Evolutionary conservation across 2,888 invertebrate species (phyloP).

Genomic region (Clusia tigrina): DNA sequence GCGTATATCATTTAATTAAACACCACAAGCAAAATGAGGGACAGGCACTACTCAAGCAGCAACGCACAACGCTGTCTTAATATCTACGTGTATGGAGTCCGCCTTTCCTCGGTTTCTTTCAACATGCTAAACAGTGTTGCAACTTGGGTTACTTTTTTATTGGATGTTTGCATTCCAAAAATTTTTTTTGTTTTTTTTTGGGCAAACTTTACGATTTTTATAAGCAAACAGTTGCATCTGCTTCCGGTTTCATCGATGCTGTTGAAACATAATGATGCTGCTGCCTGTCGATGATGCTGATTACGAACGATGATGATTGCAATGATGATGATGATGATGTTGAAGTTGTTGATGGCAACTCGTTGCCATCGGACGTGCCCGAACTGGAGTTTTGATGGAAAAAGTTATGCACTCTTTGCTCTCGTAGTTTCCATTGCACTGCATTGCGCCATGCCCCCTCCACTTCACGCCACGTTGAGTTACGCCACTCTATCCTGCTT

Average conservation of each 20-base stretch:
- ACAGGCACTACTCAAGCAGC: constrained; percentile 26
- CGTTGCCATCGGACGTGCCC: constrained; percentile 17
- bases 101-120: too few relatives aligned
- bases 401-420: background rate
- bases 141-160: too few relatives aligned
- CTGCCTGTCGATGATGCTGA: too few relatives aligned
- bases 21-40: constrained; percentile 27
- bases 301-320: too few relatives aligned
- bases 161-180: background rate
- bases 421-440: background rate
- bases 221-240: constrained; percentile 22
- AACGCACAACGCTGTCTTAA: too few relatives aligned
- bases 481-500: constrained; percentile 20
- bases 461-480: background rate
- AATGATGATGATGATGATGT: background rate
- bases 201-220: background rate
- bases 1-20: background rate
- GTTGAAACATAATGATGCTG: too few relatives aligned
- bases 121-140: background rate
- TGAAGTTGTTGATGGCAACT: constrained; percentile 15
- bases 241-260: constrained; percentile 8
- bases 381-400: background rate
- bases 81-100: too few relatives aligned
- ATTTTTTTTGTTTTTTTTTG: background rate
- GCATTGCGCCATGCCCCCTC: background rate